These are phyloP conservation scores for Diloba caeruleocephala DNA, from an alignment of 2,888 invertebrate genomes.

Conservation along the genomic window DNA sequence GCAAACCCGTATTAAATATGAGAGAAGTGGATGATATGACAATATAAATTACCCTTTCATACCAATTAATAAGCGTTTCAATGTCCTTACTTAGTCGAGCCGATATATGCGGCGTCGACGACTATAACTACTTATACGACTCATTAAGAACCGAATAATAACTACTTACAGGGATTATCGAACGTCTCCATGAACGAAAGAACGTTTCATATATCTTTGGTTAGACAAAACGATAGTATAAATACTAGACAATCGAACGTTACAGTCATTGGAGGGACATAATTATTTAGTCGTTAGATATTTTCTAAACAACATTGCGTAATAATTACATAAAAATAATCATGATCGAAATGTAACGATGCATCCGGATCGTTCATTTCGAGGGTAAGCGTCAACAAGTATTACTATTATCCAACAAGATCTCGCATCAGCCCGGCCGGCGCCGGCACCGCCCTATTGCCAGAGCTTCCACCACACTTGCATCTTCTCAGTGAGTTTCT, in stretches of 20 bases:
- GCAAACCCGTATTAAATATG: slow-evolving; percentile 89
- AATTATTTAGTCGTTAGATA: slow-evolving; percentile 84
- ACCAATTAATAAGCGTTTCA: slow-evolving; percentile 90
- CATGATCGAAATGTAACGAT: slow-evolving; percentile 84
- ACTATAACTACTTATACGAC: slow-evolving; percentile 86
- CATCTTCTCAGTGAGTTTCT: slow-evolving; percentile 96
- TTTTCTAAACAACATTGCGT: slow-evolving; percentile 87
- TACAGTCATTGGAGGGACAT: slow-evolving; percentile 88
- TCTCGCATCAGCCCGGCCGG: slow-evolving; percentile 52
- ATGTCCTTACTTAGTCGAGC: slow-evolving; percentile 87
- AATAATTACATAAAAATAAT: slow-evolving; percentile 86
- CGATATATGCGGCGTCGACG: slow-evolving; percentile 80
- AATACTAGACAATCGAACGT: slow-evolving; percentile 85
- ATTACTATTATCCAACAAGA: slow-evolving; percentile 79
- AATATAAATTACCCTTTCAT: slow-evolving; percentile 90
- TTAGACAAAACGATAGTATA: slow-evolving; percentile 85
- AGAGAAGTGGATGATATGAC: slow-evolving; percentile 90
- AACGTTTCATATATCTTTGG: slow-evolving; percentile 84
- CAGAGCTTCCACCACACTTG: slow-evolving; percentile 96
- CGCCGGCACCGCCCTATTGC: slow-evolving; percentile 81
- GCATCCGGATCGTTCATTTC: slow-evolving; percentile 80
- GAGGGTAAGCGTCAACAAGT: slow-evolving; percentile 87
- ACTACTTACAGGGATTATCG: slow-evolving; percentile 85
- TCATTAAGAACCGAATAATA: slow-evolving; percentile 85
- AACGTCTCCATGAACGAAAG: slow-evolving; percentile 79